A percentile compares a stretch with the other conserved stretches of the same genome.
Conservation (phyloP, 2,113 vertebrate genomes). For the Bufo gargarizans region DNA sequence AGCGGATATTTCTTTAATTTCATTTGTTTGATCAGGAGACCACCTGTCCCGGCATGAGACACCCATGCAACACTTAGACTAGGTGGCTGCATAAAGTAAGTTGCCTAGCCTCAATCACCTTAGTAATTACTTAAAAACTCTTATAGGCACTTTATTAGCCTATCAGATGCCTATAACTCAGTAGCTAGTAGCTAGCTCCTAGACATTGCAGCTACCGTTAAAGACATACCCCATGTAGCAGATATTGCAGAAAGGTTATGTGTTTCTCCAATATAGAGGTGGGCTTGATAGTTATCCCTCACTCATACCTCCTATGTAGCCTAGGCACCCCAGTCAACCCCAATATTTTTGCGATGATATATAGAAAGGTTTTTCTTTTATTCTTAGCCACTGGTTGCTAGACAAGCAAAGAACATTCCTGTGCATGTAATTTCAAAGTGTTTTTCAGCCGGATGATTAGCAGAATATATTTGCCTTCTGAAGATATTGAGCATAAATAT, state of each 20-base stretch:
- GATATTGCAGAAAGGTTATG: neutral
- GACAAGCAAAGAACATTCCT: neutral
- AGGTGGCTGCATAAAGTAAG: too few species aligned
- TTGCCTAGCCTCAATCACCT: too few species aligned
- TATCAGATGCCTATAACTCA: neutral
- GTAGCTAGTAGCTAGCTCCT: neutral
- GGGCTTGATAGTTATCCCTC: neutral
- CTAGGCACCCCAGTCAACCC: neutral
- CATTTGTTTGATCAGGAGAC: too few species aligned
- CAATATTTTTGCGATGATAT: neutral
- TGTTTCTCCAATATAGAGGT: neutral
- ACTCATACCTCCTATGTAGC: neutral
- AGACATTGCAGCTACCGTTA: too few species aligned
- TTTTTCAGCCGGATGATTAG: constrained; percentile 17
- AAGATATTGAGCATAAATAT: constrained; percentile 31
- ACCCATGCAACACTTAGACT: too few species aligned
- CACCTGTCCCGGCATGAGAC: too few species aligned
- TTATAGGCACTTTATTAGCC: neutral
- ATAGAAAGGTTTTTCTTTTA: neutral
- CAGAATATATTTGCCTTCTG: constrained; percentile 35
- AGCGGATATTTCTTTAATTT: too few species aligned
- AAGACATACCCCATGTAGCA: neutral
- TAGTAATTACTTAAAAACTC: too few species aligned
- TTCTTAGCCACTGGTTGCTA: neutral
- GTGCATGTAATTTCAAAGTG: constrained; percentile 3